These are phyloP conservation scores for Chrysina gloriosa DNA, from an alignment of 2,888 invertebrate genomes.

Conservation along the genomic window DNA sequence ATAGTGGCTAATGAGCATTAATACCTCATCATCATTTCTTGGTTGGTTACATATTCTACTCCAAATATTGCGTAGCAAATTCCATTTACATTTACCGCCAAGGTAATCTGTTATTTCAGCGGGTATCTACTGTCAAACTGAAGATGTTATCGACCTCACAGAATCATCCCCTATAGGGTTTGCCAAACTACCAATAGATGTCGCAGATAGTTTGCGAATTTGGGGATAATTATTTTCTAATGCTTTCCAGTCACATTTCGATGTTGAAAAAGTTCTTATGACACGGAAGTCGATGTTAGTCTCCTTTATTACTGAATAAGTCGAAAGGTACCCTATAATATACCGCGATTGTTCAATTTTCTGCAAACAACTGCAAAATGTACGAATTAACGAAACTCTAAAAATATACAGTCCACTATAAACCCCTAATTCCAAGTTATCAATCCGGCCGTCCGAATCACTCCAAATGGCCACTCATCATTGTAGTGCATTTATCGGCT, in stretches of 20 bases:
- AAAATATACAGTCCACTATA: slow-evolving; percentile 22
- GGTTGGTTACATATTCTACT: too few relatives aligned
- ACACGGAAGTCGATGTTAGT: too few relatives aligned
- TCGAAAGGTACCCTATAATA: too few relatives aligned
- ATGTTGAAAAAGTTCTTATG: background rate
- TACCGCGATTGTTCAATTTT: background rate
- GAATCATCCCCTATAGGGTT: slow-evolving; percentile 37
- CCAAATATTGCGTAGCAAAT: too few relatives aligned
- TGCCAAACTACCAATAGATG: slow-evolving; percentile 39
- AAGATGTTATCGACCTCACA: slow-evolving; percentile 43
- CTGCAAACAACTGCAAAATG: too few relatives aligned
- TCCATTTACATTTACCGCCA: slow-evolving; percentile 5
- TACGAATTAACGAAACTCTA: background rate
- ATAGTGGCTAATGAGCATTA: too few relatives aligned
- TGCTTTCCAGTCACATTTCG: background rate
- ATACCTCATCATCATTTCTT: too few relatives aligned
- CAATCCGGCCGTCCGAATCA: slow-evolving; percentile 22
- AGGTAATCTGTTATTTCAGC: slow-evolving; percentile 4
- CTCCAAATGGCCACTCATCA: slow-evolving; percentile 37
- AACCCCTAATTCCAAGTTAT: slow-evolving; percentile 18
- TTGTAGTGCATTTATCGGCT: slow-evolving; percentile 31
- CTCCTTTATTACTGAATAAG: too few relatives aligned
- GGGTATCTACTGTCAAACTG: slow-evolving; percentile 37
- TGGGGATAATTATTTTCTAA: slow-evolving; percentile 7
- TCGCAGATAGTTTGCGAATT: slow-evolving; percentile 36